Evolutionary conservation across 2,888 invertebrate genomes (phyloP).

Genomic region (Bombyx huttoni): DNA sequence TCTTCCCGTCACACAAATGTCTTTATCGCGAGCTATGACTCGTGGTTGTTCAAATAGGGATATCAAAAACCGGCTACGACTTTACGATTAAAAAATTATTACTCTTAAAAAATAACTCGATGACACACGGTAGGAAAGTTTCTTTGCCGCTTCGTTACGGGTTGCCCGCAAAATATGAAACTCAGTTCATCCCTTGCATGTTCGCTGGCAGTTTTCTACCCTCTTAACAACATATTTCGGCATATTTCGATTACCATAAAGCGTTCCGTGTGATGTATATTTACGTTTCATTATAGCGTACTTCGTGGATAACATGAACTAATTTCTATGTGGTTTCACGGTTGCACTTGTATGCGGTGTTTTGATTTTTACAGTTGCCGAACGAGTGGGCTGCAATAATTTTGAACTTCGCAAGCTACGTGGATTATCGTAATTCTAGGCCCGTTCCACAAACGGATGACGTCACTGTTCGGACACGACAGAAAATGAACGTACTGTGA

Average conservation of each 20-base stretch:
- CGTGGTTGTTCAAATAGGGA: slow-evolving; percentile 39
- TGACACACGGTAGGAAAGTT: slow-evolving; percentile 53
- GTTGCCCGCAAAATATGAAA: slow-evolving; percentile 58
- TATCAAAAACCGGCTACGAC: slow-evolving; percentile 47
- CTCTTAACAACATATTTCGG: slow-evolving; percentile 71
- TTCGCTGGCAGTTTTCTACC: slow-evolving; percentile 62
- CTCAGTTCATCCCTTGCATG: slow-evolving; percentile 69
- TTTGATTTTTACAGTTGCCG: not conserved
- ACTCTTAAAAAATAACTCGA: slow-evolving; percentile 49
- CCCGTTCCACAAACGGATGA: too few relatives aligned
- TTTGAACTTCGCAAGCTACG: too few relatives aligned
- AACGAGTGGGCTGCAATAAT: not conserved
- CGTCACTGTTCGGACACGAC: too few relatives aligned
- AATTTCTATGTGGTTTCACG: not conserved
- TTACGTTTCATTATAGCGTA: slow-evolving; percentile 49
- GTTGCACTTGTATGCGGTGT: not conserved
- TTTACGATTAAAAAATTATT: too few relatives aligned
- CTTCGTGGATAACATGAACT: slow-evolving; percentile 28
- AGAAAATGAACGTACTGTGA: too few relatives aligned
- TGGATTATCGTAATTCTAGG: too few relatives aligned
- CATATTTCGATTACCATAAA: slow-evolving; percentile 73
- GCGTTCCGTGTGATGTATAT: slow-evolving; percentile 65
- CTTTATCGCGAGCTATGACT: slow-evolving; percentile 42
- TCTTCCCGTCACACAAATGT: slow-evolving; percentile 42
- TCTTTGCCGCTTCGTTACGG: slow-evolving; percentile 49